Evolutionary conservation across 2,797 vertebrate genomes (phyloP).

Genomic region (Muraenolepis orangiensis): DNA sequence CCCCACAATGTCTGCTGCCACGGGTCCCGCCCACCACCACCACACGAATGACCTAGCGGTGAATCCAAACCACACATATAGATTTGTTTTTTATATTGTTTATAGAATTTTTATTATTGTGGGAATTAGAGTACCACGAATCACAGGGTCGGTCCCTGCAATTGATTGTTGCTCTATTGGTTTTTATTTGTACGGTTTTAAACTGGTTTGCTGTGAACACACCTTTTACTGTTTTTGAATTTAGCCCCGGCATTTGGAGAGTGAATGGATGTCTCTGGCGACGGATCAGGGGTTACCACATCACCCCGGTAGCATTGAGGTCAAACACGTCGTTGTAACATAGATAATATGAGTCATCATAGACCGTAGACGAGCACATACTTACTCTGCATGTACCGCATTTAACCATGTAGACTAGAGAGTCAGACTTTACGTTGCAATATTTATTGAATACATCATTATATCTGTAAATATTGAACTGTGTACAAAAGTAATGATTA

Average conservation of each 20-base stretch:
- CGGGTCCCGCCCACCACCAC: not conserved
- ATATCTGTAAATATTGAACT: conserved; percentile 85
- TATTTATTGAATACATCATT: conserved; percentile 64
- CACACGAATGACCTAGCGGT: not conserved
- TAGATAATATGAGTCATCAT: conserved; percentile 47
- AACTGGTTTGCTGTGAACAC: not conserved
- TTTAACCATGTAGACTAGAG: conserved; percentile 65
- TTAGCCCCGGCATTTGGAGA: conserved; percentile 11
- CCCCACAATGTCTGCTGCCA: not conserved
- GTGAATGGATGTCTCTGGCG: conserved; percentile 40
- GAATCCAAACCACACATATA: not conserved
- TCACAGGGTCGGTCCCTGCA: not conserved
- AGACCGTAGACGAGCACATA: conserved; percentile 64
- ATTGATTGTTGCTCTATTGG: not conserved
- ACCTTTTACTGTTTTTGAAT: conserved; percentile 2
- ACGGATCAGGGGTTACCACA: conserved; percentile 24
- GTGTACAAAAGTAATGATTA: conserved; percentile 85
- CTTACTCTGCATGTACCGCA: conserved; percentile 82
- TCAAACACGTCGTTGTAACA: conserved; percentile 50
- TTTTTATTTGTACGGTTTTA: not conserved
- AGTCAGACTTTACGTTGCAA: conserved; percentile 55
- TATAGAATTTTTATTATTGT: not conserved
- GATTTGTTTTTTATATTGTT: not conserved
- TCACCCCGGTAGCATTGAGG: conserved; percentile 58
- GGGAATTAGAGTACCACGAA: not conserved